Evolutionary conservation across 2,888 invertebrate species (phyloP).

Genomic region (Parasteatoda lunata): DNA sequence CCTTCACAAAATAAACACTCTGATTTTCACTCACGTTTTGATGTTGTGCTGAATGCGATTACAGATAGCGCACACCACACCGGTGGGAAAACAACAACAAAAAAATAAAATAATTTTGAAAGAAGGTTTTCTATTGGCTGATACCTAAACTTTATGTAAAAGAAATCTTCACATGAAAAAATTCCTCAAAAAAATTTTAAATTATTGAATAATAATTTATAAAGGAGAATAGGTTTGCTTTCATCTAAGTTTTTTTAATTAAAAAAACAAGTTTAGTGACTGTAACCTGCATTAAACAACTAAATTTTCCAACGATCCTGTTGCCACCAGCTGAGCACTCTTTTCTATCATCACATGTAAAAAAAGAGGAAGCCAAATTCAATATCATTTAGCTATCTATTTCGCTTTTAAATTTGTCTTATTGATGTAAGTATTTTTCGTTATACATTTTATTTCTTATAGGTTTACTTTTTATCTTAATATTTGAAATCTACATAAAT

Average conservation of each 20-base stretch:
- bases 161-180: background rate
- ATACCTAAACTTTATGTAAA: background rate
- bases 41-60: conserved; percentile 29
- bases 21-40: conserved; percentile 53
- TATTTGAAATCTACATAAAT: background rate
- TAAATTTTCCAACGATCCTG: background rate
- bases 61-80: conserved; percentile 39
- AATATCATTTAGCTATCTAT: background rate
- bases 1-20: conserved; percentile 42
- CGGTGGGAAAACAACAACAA: conserved; percentile 52
- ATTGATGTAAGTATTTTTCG: background rate
- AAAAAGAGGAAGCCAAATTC: background rate
- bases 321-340: background rate
- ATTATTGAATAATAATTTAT: no score
- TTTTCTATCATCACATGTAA: background rate
- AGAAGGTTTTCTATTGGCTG: conserved; percentile 52
- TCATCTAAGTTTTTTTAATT: no score
- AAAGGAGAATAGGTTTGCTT: no score
- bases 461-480: background rate
- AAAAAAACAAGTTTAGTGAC: background rate
- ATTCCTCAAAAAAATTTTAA: no score
- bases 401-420: background rate
- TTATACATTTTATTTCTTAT: background rate
- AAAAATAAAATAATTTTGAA: conserved; percentile 16
- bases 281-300: background rate